These are phyloP conservation scores for Mythimna impura DNA, from an alignment of 2,888 invertebrate species.

Conservation along the genomic window DNA sequence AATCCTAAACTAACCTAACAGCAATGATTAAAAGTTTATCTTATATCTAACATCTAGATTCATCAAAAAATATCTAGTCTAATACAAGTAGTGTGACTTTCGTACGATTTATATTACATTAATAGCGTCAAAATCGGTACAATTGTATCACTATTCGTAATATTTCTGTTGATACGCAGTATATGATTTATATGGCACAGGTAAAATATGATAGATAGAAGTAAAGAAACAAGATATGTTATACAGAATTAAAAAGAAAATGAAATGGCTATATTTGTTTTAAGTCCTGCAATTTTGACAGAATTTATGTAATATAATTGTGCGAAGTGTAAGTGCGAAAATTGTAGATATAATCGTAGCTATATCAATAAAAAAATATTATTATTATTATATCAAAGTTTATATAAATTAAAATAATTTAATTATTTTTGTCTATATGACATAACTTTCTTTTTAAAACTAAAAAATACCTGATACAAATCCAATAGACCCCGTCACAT, in stretches of 20 bases:
- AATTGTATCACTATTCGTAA: neutral
- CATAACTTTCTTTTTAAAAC: no score
- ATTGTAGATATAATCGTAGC: neutral
- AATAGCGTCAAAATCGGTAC: conserved; percentile 2
- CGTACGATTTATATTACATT: neutral
- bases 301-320: conserved; percentile 2
- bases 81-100: neutral
- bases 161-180: neutral
- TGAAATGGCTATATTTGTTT: neutral
- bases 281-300: conserved; percentile 16
- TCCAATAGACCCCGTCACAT: neutral
- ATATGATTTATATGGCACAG: neutral
- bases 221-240: neutral
- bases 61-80: neutral
- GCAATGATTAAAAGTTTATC: neutral
- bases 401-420: no score
- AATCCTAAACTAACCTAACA: neutral
- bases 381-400: no score
- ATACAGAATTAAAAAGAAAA: neutral
- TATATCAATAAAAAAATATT: no score
- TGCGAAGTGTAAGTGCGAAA: neutral
- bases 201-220: neutral
- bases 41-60: neutral
- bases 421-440: no score
- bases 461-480: neutral